Percentiles rank a stretch among this genome's conserved stretches.
These are phyloP conservation scores for Maconellicoccus hirsutus DNA, from an alignment of 1,140 invertebrate species.

Conservation along the genomic window DNA sequence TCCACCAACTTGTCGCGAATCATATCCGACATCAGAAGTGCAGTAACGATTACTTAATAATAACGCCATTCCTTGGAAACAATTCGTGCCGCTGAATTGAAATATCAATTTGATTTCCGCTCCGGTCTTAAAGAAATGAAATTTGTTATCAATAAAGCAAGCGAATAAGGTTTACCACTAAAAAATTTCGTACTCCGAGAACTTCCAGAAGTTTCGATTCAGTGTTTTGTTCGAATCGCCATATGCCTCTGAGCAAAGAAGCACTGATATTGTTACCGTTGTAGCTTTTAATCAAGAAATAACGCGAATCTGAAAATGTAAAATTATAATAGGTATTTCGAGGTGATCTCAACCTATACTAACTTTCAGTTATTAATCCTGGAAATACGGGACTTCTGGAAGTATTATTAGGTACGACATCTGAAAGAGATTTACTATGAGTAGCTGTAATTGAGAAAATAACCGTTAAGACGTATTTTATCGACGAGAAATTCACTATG, in stretches of 20 bases:
- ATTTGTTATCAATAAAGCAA: too few species aligned
- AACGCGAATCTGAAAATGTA: not conserved
- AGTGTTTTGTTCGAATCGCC: conserved; percentile 1
- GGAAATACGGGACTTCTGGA: not conserved
- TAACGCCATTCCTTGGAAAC: conserved; percentile 15
- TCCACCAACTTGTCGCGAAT: not conserved
- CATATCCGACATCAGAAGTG: not conserved
- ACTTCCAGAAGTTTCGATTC: not conserved
- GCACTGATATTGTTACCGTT: not conserved
- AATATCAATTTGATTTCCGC: conserved; percentile 10
- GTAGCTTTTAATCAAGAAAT: conserved; percentile 5
- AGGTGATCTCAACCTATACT: too few species aligned
- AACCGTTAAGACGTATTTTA: not conserved
- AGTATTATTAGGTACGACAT: not conserved
- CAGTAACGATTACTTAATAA: not conserved
- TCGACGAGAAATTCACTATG: too few species aligned
- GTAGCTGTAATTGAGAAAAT: not conserved
- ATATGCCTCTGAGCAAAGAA: not conserved
- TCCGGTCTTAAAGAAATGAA: not conserved
- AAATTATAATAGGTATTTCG: not conserved
- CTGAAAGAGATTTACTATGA: not conserved
- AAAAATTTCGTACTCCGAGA: too few species aligned
- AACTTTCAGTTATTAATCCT: conserved; percentile 14
- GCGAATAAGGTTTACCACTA: too few species aligned
- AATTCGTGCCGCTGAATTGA: conserved; percentile 7